Base-by-base conservation (phyloP, 2,888 invertebrate genomes). In the Slavum lentiscoides region DNA sequence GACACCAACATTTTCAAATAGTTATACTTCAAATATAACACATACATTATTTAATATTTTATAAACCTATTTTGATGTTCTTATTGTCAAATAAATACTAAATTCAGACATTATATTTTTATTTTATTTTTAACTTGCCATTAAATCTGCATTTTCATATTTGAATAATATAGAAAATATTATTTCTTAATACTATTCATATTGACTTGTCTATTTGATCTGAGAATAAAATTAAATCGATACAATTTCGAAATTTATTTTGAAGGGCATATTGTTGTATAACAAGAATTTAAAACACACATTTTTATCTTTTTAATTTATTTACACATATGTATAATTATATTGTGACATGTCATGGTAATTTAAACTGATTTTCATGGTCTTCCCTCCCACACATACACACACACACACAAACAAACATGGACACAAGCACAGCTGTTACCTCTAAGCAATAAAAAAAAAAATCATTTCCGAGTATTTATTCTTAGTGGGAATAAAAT, bases 281-380 rank as follows among this genome's bases (percentile, higher is more conserved):
- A 49, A 49, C 15, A 49, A 49, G 49, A 43, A 43, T 49, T 11
- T 49, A 49, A 58, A 70, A 53, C 23, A 13, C 49, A 9, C 21
- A 30, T 69, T 55, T 8, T 69, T 43, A 73, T 59, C 9, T 23
- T 73, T 61, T 23, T 23, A 61, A 37, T 62, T n/a, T 30, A 74
- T 74, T 30, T 74, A 37, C 21, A 37, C 30, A 53, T 64, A 15
- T 74, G 15, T 53, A 55, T 15, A 49, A 13, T 49, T 49, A 49
- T 53, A 8, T 64, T 53, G n/a, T 55, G 21, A 55, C 55, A 8
- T 30, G 55, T 17, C 39, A 17, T 73, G n/a, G 64, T 74, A 74
- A 53, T 37, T 37, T 55, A 58, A 67, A 75, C 66, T 74, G 15
- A 75, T 75, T 19, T 67, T 75, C 58, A 43, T 75, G 75, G 58